Evolutionary conservation across 2,797 vertebrate species (phyloP).

Genomic region (Megalops cyprinoides): DNA sequence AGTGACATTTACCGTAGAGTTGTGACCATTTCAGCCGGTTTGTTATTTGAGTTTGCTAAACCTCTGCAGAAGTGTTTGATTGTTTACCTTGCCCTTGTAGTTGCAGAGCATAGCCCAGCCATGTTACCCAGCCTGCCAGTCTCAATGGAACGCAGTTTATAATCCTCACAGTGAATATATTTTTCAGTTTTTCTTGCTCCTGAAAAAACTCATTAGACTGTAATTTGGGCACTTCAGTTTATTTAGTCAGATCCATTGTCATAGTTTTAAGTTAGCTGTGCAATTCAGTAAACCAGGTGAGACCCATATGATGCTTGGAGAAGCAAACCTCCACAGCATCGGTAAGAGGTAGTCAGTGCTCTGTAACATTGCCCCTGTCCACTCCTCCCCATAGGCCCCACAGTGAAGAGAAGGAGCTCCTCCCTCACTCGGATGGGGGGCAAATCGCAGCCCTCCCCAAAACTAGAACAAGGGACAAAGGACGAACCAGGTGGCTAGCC

Average conservation of each 20-base stretch:
- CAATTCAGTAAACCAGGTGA: neutral
- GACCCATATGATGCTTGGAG: neutral
- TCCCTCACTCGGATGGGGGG: constrained; percentile 84
- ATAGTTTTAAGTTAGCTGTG: neutral
- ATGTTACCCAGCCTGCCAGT: too few relatives aligned
- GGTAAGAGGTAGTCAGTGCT: too few relatives aligned
- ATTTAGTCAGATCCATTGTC: neutral
- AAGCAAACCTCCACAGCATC: too few relatives aligned
- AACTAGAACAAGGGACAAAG: constrained; percentile 77
- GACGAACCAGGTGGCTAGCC: constrained; percentile 84
- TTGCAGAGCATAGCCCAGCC: too few relatives aligned
- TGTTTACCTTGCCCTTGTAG: neutral
- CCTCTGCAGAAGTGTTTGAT: too few relatives aligned
- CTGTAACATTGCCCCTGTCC: constrained; percentile 57
- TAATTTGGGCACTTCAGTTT: neutral
- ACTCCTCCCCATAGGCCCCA: constrained; percentile 69
- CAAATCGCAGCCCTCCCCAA: constrained; percentile 73
- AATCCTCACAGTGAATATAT: too few relatives aligned
- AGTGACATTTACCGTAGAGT: too few relatives aligned
- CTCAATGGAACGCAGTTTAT: too few relatives aligned
- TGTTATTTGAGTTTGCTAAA: too few relatives aligned
- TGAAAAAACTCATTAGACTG: neutral
- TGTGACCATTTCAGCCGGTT: too few relatives aligned
- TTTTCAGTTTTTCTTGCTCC: too few relatives aligned
- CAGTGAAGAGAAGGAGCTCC: constrained; percentile 85